Conservation (phyloP, 1,140 invertebrate species). For the Drosophila nannoptera region DNA sequence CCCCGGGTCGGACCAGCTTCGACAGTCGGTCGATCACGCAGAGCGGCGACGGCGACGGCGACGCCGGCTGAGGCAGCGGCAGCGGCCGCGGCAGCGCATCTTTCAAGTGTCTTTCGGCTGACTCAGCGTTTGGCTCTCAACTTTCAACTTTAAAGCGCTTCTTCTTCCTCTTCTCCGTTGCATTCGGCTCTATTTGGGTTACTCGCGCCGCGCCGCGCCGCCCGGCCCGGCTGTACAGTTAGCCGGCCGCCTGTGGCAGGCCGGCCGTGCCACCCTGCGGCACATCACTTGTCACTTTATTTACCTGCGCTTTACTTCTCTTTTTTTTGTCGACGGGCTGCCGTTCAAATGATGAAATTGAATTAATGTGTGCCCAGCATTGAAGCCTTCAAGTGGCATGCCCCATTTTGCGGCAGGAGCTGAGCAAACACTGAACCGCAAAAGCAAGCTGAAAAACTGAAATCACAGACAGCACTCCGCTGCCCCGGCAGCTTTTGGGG, state of each 20-base stretch:
- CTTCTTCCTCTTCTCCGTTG: slow-evolving; percentile 24
- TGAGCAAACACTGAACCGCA: slow-evolving; percentile 52
- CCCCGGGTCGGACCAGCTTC: slow-evolving; percentile 42
- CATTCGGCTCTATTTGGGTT: slow-evolving; percentile 53
- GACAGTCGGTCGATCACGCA: slow-evolving; percentile 74
- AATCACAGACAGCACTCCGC: not conserved
- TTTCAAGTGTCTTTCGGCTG: slow-evolving; percentile 56
- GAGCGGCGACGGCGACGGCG: slow-evolving; percentile 39
- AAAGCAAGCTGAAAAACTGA: not conserved
- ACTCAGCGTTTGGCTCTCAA: slow-evolving; percentile 65
- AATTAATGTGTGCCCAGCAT: slow-evolving; percentile 50
- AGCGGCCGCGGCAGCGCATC: slow-evolving; percentile 31
- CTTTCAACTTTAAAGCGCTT: slow-evolving; percentile 52
- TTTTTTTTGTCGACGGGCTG: slow-evolving; percentile 42
- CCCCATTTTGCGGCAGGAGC: slow-evolving; percentile 54
- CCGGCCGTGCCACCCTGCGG: slow-evolving; percentile 15
- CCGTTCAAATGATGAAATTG: slow-evolving; percentile 50
- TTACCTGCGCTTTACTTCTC: slow-evolving; percentile 34
- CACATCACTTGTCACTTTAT: slow-evolving; percentile 59
- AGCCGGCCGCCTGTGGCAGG: slow-evolving; percentile 20
- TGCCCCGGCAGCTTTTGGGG: slow-evolving; percentile 19
- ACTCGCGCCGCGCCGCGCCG: slow-evolving; percentile 22
- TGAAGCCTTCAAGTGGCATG: slow-evolving; percentile 61
- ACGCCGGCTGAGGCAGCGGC: not conserved
- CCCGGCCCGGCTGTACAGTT: slow-evolving; percentile 48